Conservation (phyloP, 2,113 vertebrate species). For the Gallinago undulata region DNA sequence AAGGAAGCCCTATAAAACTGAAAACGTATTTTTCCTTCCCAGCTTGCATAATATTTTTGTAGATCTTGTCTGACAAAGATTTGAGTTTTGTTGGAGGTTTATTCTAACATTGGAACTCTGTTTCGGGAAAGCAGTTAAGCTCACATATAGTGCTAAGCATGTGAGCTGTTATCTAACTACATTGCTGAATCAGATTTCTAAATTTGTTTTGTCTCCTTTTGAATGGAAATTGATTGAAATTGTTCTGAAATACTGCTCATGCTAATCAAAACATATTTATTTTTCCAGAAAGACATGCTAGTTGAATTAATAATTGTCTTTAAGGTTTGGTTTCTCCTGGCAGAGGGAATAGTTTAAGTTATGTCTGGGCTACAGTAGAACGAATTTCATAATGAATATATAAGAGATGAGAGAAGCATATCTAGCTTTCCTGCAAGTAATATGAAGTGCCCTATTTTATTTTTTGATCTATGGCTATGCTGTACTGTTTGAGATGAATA, state of each 20-base stretch:
- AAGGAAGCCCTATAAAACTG: background rate
- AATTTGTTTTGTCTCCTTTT: conserved; percentile 7
- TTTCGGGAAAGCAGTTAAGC: background rate
- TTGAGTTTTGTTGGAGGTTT: background rate
- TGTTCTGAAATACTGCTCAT: background rate
- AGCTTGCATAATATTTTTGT: background rate
- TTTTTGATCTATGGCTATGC: background rate
- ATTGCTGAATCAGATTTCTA: background rate
- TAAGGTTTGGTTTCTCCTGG: background rate
- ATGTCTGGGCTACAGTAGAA: background rate
- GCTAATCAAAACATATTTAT: background rate
- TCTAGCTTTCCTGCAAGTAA: background rate
- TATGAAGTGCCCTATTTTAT: background rate
- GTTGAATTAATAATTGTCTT: conserved; percentile 6
- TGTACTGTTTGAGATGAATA: background rate
- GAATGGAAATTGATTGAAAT: background rate
- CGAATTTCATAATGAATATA: background rate
- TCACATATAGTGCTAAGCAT: background rate
- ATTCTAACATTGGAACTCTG: background rate
- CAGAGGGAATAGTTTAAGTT: conserved; percentile 6
- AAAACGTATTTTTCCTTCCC: background rate
- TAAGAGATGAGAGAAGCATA: background rate
- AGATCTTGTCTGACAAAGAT: background rate
- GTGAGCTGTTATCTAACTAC: background rate
- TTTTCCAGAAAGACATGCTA: background rate